Evolutionary conservation across 2,113 vertebrate species (phyloP).

Genomic region (Theristicus caerulescens): DNA sequence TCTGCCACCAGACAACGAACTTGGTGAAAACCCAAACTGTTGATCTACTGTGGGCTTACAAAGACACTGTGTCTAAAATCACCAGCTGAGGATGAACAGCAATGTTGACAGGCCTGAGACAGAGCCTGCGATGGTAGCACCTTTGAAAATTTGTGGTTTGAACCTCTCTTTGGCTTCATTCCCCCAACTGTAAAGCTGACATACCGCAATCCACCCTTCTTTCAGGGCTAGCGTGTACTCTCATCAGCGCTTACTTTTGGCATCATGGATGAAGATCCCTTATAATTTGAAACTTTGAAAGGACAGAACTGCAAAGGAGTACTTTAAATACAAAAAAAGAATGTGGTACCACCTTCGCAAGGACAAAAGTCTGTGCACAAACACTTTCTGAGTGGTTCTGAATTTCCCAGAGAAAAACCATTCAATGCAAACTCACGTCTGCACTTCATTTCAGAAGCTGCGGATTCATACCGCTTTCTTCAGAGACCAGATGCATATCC

Average conservation of each 20-base stretch:
- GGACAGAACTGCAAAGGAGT: background rate
- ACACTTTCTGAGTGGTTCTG: background rate
- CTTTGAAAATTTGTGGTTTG: background rate
- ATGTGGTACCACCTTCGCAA: background rate
- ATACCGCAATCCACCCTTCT: background rate
- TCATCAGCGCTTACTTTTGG: background rate
- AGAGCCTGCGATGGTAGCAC: background rate
- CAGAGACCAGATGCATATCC: background rate
- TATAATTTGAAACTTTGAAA: background rate
- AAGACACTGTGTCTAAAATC: background rate
- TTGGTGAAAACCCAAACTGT: background rate
- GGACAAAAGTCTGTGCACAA: background rate
- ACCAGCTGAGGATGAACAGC: background rate
- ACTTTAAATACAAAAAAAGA: background rate
- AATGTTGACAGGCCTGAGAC: background rate
- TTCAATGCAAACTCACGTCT: background rate
- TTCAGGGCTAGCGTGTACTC: background rate
- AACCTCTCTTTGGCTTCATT: background rate
- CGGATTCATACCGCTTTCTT: background rate
- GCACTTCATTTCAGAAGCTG: constrained; percentile 9
- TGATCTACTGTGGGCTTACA: background rate
- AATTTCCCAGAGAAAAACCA: background rate
- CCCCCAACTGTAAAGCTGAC: background rate
- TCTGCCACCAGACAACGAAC: background rate
- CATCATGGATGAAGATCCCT: background rate